A percentile compares a stretch with the other conserved stretches of the same genome.
phyloP scores from a whole-genome alignment of 2,888 invertebrate genomes.

The Acrobeloides nanus region DNA sequence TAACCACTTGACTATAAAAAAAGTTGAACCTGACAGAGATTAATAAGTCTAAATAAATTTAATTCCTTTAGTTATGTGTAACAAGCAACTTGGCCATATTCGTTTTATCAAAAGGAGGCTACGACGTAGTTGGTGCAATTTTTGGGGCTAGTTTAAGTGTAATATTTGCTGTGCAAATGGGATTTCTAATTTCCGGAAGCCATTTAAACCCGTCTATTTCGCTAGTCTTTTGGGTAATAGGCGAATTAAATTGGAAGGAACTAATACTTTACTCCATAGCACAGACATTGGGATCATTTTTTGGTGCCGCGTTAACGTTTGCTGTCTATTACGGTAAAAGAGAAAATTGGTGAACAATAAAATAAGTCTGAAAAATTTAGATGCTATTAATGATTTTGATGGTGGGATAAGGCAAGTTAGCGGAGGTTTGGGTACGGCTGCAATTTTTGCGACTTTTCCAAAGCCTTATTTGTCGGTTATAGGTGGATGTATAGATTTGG shows the following conservation, averaged over 20 bases:
- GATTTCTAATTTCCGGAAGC: conserved; percentile 19
- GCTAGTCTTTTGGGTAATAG: conserved; percentile 30
- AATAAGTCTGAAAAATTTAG: conserved; percentile 4
- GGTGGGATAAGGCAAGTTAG: conserved; percentile 11
- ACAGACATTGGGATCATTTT: conserved; percentile 60
- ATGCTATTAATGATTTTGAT: conserved; percentile 9
- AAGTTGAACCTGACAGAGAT: too few species aligned
- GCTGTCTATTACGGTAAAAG: conserved; percentile 58
- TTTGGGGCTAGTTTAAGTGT: too few species aligned
- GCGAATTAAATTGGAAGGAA: conserved; percentile 26
- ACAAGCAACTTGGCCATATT: too few species aligned
- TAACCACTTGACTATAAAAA: too few species aligned
- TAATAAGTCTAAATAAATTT: too few species aligned
- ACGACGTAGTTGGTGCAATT: too few species aligned
- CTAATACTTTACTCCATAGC: conserved; percentile 56
- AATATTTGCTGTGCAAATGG: too few species aligned
- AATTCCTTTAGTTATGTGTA: too few species aligned
- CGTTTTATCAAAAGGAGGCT: too few species aligned
- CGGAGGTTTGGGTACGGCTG: conserved; percentile 11
- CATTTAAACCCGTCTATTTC: conserved; percentile 45
- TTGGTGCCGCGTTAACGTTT: conserved; percentile 57
- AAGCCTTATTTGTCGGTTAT: conserved; percentile 12
- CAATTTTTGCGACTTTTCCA: conserved; percentile 18
- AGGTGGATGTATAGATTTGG: conserved; percentile 17
- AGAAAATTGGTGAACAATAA: too few species aligned